phyloP scores from a whole-genome alignment of 37 sponge, comb jelly and placozoan species.

The Bolinopsis microptera region DNA sequence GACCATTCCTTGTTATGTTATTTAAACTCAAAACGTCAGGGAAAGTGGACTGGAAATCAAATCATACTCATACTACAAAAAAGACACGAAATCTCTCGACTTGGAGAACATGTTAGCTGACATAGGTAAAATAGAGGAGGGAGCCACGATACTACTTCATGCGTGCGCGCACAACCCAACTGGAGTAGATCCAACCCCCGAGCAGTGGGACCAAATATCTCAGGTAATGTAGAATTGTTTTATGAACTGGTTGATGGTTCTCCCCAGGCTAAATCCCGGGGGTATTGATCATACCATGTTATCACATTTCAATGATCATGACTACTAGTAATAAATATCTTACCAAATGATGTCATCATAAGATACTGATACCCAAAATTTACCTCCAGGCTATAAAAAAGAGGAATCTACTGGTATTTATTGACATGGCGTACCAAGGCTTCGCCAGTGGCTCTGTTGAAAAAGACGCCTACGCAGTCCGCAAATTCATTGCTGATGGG shows the following conservation, averaged over 20 bases:
- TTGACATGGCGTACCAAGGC: constrained; percentile 97
- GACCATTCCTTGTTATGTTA: too few species aligned
- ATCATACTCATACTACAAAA: constrained; percentile 82
- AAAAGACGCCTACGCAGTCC: constrained; percentile 86
- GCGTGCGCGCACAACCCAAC: constrained; percentile 98
- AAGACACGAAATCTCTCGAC: constrained; percentile 76
- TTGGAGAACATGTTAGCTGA: constrained; percentile 72
- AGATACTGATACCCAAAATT: too few species aligned
- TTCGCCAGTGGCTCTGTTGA: constrained; percentile 90
- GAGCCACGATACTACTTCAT: constrained; percentile 84
- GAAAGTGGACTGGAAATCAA: constrained; percentile 77
- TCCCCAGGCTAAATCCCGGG: neutral
- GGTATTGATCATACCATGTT: neutral
- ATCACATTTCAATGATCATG: too few species aligned
- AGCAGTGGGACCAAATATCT: constrained; percentile 90
- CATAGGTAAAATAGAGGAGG: constrained; percentile 80
- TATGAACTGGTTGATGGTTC: neutral
- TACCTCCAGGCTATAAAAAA: constrained; percentile 66
- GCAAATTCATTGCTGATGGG: constrained; percentile 79
- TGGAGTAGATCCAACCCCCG: constrained; percentile 85
- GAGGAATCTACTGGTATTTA: constrained; percentile 78
- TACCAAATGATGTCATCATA: too few species aligned
- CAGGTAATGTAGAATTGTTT: constrained; percentile 68
- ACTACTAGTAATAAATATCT: too few species aligned
- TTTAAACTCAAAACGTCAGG: too few species aligned